Evolutionary conservation across 2,888 invertebrate species (phyloP), one percentile per base, ranked within the genome.

Genomic region (Stenurella melanura): DNA sequence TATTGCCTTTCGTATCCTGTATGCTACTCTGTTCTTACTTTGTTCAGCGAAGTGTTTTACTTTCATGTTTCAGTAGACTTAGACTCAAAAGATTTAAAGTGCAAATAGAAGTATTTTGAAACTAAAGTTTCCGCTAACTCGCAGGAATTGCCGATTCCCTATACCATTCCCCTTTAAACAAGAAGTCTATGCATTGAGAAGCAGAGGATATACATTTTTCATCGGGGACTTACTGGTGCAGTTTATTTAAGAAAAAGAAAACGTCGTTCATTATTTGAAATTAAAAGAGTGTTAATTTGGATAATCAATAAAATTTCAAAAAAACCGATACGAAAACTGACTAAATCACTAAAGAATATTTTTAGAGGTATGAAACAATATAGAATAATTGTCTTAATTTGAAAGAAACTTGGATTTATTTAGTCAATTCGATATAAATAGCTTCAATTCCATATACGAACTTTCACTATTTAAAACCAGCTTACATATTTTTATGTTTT

Each of bases 21-120:
- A 15, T 50, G 50, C 50, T 15, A 15, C 11, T 15, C 50, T 15
- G 50, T 15, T 11, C 15, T 50, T 50, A 50, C 50, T 50, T 50
- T 50, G 50, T 15, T 50, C 15, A 15, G 15, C 50, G 11, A 50
- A 50, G 61, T 61, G 12, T 61, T 61, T 30, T 61, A 61, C 61
- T 61, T 61, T 61, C 30, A 61, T 61, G 61, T 30, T 61, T 30
- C 30, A 61, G 61, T 61, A 30, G 15, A 34, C 30, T 61, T 61
- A 34, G n/a, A 34, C 7, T 30, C 34, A 61, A 61, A 30, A 61
- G 61, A 34, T 61, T 61, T 61, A 26, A 26, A 61, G n/a, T 61
- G 15, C 61, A 61, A 61, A 61, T 61, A 61, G 34, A 61, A 61
- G 61, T 61, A 61, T 60, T 60, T 60, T 26, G 21, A 26, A 60